A percentile compares a stretch with the other conserved stretches of the same genome.
phyloP scores from a whole-genome alignment of 2,888 invertebrate genomes.

The Neoitamus cyanurus region DNA sequence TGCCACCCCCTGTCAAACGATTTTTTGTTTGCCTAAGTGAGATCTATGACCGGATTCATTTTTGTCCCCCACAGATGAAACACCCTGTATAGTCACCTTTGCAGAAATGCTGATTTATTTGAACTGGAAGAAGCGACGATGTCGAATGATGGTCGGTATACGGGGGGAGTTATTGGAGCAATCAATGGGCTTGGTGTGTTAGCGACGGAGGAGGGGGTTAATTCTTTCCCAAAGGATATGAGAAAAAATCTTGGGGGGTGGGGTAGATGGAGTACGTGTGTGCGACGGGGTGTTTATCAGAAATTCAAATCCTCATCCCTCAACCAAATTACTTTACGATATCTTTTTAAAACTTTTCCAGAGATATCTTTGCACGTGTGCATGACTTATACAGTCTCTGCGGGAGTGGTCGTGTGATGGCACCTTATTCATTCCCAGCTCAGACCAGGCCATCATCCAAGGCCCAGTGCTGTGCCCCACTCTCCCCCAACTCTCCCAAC shows the following conservation, averaged over 20 bases:
- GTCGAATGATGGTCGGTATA: too few species aligned
- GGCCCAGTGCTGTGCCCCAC: background rate
- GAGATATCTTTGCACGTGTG: constrained; percentile 48
- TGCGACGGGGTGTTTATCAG: background rate
- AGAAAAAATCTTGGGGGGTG: background rate
- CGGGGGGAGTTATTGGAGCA: too few species aligned
- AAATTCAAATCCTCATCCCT: constrained; percentile 47
- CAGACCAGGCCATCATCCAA: background rate
- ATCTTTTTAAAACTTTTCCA: constrained; percentile 50
- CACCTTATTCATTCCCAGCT: background rate
- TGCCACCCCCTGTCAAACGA: too few species aligned
- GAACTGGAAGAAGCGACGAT: too few species aligned
- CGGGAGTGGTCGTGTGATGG: background rate
- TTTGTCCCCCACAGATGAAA: too few species aligned
- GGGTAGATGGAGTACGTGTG: background rate
- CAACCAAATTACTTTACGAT: constrained; percentile 51
- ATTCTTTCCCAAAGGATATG: background rate
- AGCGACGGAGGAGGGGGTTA: background rate
- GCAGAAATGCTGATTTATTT: too few species aligned
- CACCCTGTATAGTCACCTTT: too few species aligned
- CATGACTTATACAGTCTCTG: background rate
- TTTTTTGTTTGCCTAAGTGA: too few species aligned
- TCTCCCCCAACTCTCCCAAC: background rate
- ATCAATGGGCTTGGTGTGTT: too few species aligned
- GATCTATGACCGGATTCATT: too few species aligned